A percentile compares a stretch with the other conserved stretches of the same genome.
These are phyloP conservation scores for Cremastobaeus sp. DNA, from an alignment of 2,888 invertebrate genomes.

Conservation along the genomic window DNA sequence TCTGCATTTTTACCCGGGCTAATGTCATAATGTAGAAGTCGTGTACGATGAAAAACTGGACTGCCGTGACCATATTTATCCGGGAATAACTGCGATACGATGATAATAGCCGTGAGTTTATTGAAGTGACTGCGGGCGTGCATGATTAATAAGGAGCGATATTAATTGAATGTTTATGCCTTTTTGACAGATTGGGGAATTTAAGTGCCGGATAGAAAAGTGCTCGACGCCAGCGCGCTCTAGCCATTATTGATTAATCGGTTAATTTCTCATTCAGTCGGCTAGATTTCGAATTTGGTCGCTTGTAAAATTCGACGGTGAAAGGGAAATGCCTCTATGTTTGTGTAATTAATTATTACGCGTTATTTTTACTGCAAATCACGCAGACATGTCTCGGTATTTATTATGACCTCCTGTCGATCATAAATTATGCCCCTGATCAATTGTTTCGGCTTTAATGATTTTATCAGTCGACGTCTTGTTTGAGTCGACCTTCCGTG, in stretches of 20 bases:
- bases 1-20: constrained; percentile 39
- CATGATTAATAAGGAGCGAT: constrained; percentile 40
- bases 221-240: background rate
- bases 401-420: background rate
- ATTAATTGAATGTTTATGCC: constrained; percentile 35
- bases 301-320: background rate
- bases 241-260: background rate
- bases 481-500: too few relatives aligned
- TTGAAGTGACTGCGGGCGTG: constrained; percentile 34
- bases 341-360: constrained; percentile 10
- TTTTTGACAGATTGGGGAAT: constrained; percentile 30
- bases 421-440: constrained; percentile 3
- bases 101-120: constrained; percentile 49
- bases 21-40: constrained; percentile 54
- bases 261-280: background rate
- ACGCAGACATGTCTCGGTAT: constrained; percentile 1
- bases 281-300: background rate
- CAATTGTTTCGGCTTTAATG: background rate
- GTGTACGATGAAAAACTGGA: constrained; percentile 54
- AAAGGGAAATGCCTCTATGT: constrained; percentile 5
- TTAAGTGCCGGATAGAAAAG: constrained; percentile 22
- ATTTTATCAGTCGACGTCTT: constrained; percentile 6
- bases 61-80: constrained; percentile 55
- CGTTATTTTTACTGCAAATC: background rate
- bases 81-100: constrained; percentile 43